phyloP scores from a whole-genome alignment of 2,888 invertebrate species.

The Bhutanitis thaidina region DNA sequence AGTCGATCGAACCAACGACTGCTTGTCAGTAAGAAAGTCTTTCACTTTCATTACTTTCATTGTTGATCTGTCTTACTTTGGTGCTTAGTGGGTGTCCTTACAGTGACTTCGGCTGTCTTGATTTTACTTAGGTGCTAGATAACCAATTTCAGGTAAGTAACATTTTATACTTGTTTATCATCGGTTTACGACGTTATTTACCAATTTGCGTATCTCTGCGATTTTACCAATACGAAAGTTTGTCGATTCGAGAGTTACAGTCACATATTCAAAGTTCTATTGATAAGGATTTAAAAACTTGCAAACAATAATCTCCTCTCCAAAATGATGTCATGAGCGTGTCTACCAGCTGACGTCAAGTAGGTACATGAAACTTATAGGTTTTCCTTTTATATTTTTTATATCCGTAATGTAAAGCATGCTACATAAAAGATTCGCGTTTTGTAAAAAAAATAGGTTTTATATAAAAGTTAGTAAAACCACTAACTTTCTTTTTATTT shows the following conservation, averaged over 20 bases:
- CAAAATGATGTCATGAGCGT: slow-evolving; percentile 7
- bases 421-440: too few species aligned
- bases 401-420: too few species aligned
- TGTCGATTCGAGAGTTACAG: too few species aligned
- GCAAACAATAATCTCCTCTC: background rate
- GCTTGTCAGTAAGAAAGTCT: slow-evolving; percentile 42
- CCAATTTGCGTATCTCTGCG: slow-evolving; percentile 1
- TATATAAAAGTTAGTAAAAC: too few species aligned
- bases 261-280: background rate
- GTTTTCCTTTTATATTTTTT: too few species aligned
- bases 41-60: slow-evolving; percentile 40
- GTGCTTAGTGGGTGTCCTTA: slow-evolving; percentile 67
- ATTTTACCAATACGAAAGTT: background rate
- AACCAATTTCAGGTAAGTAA: slow-evolving; percentile 58
- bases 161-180: background rate
- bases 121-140: slow-evolving; percentile 51
- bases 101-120: slow-evolving; percentile 56
- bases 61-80: slow-evolving; percentile 62
- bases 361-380: background rate
- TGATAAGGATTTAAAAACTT: background rate
- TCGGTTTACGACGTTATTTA: background rate
- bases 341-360: slow-evolving; percentile 13
- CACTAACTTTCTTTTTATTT: too few species aligned
- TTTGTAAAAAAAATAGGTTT: too few species aligned
- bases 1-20: slow-evolving; percentile 61